Base-by-base conservation (phyloP, 2,113 vertebrate species). In the Macaca nemestrina region DNA sequence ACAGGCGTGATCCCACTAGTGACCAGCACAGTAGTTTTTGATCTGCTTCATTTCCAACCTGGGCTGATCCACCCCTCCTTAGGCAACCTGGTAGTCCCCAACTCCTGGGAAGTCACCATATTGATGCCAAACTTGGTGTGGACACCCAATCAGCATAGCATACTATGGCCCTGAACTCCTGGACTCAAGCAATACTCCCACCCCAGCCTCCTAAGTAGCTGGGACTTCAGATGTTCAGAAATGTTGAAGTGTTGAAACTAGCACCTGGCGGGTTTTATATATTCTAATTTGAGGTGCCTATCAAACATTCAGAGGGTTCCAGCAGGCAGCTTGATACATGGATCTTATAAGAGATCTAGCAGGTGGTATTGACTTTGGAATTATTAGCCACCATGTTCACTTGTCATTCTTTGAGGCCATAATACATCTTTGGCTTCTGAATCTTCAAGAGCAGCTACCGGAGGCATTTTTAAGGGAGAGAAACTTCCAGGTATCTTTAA, bases 341-440 rank as follows among this genome's bases (percentile, higher is more conserved):
- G n/a, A 88, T 45, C 20, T 32, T 73, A n/a, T 64, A 90, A 88
- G 27, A 59, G 17, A 85, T 82, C 16, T 88, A 52, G 10, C 70
- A 92, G 17, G 43, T 64, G 40, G 8, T 68, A 86, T 16, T 93
- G 79, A 86, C 93, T 92, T 92, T 55, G 11, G n/a, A 89, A 93
- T 86, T 25, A 88, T 67, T 45, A 89, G n/a, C 93, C 52, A 89
- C 57, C 67, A 30, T 73, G 52, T 73, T 40, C 22, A 38, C 17
- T 57, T 86, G 17, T 76, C 52, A 30, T 67, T 94, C 59, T 91
- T 82, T 93, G 52, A 96, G 52, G 72, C 89, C 50, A 75, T 72
- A 61, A 91, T 76, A 85, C n/a, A 18, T 88, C 35, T 20, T 79
- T 93, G 50, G 27, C 64, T 97, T 97, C 55, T 52, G 22, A 98